A percentile compares a stretch with the other conserved stretches of the same genome.
These are phyloP conservation scores for Cheilosia vernalis DNA, from an alignment of 2,888 invertebrate genomes.

Conservation along the genomic window DNA sequence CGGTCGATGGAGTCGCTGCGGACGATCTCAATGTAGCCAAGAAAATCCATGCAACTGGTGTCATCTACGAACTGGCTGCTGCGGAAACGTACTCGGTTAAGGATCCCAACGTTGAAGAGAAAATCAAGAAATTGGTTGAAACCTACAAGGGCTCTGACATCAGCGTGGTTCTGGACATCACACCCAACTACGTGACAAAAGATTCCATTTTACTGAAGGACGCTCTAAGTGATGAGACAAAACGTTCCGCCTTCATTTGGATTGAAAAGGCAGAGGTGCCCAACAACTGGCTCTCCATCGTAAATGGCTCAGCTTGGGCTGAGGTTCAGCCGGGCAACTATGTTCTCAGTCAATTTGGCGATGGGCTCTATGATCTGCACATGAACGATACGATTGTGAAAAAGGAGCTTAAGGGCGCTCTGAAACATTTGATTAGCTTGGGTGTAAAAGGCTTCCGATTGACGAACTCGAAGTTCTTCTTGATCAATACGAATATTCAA, in stretches of 20 bases:
- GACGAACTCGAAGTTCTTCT: slow-evolving; percentile 86
- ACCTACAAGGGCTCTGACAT: slow-evolving; percentile 83
- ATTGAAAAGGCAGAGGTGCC: slow-evolving; percentile 84
- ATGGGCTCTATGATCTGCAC: slow-evolving; percentile 91
- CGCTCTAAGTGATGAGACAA: slow-evolving; percentile 86
- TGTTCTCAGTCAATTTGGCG: slow-evolving; percentile 91
- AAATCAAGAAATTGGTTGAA: slow-evolving; percentile 79
- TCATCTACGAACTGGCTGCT: slow-evolving; percentile 87
- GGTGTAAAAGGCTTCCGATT: slow-evolving; percentile 93
- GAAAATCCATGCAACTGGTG: slow-evolving; percentile 86
- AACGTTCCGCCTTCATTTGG: slow-evolving; percentile 92
- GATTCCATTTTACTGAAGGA: slow-evolving; percentile 89
- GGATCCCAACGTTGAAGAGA: slow-evolving; percentile 79
- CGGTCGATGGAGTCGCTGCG: slow-evolving; percentile 81
- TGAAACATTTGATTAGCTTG: slow-evolving; percentile 88
- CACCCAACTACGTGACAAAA: slow-evolving; percentile 89
- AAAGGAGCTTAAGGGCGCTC: slow-evolving; percentile 86
- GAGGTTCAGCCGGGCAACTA: slow-evolving; percentile 82
- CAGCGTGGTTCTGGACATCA: slow-evolving; percentile 89
- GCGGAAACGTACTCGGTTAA: slow-evolving; percentile 86
- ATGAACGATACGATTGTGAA: slow-evolving; percentile 88
- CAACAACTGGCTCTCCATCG: slow-evolving; percentile 88
- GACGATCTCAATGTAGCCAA: slow-evolving; percentile 81
- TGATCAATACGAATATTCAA: slow-evolving; percentile 84
- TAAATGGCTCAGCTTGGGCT: slow-evolving; percentile 80